Conservation (phyloP, 2,113 vertebrate genomes). For the Myocastor coypus region DNA sequence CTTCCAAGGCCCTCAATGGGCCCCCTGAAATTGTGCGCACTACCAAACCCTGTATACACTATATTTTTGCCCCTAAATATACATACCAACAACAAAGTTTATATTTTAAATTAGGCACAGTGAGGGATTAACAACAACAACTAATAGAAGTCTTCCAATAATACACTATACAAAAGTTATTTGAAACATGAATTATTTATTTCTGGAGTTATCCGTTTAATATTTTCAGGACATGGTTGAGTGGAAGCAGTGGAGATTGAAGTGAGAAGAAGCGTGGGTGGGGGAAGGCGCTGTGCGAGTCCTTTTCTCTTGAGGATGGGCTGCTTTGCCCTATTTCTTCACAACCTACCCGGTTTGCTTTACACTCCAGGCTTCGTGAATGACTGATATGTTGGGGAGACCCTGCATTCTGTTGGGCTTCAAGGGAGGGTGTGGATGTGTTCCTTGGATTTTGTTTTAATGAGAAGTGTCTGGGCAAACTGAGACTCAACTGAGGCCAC, state of each 20-base stretch:
- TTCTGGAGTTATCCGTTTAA: neutral
- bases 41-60: too few relatives aligned
- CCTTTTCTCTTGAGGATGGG: neutral
- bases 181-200: neutral
- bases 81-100: neutral
- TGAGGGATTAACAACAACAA: neutral
- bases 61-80: neutral
- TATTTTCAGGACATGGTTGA: neutral
- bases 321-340: neutral
- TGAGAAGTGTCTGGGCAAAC: too few relatives aligned
- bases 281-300: neutral
- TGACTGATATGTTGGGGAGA: rapidly evolving
- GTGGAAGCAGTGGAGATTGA: neutral
- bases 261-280: neutral
- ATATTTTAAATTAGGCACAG: neutral
- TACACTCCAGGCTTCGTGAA: neutral
- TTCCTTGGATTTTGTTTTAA: neutral
- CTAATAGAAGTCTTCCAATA: neutral
- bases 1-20: neutral
- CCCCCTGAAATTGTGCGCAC: too few relatives aligned
- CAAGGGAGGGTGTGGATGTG: neutral
- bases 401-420: neutral
- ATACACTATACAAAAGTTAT: neutral
- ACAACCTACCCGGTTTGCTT: neutral
- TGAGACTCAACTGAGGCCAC: too few relatives aligned